Base-by-base conservation (phyloP, 2,888 invertebrate species). In the Drosophila dives region DNA sequence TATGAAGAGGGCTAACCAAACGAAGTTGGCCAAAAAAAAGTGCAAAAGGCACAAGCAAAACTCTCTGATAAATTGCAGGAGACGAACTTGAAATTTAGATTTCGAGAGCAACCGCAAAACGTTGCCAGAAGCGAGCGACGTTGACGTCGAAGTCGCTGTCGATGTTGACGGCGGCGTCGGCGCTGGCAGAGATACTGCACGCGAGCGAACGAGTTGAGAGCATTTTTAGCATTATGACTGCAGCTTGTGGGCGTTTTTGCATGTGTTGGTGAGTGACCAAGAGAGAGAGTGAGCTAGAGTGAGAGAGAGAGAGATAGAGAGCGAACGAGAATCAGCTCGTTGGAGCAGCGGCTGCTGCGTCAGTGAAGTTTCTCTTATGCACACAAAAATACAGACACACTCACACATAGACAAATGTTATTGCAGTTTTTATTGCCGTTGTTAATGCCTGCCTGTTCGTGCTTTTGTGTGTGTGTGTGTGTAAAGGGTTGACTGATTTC, bases 21-120 rank as follows among this genome's bases (percentile, higher is more conserved):
- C 62, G 58, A 66, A 78, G 64, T 72, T 66, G 68, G 66, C 68
- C 70, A 68, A 72, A 77, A 71, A 17, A 23, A 34, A 74, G 59
- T 55, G 61, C 58, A 79, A 76, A 76, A 77, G 64, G 65, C 55
- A 64, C 59, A 53, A 61, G 60, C 65, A 59, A 58, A 71, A 58
- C 71, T 81, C 84, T 72, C 81, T 76, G 87, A 79, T 81, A 77
- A 81, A 80, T 77, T 73, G 70, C 75, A 80, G 77, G 83, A 90
- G 90, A 86, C 90, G 90, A 89, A 89, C 89, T 89, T 89, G 89
- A 89, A 89, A 89, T 89, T 89, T 90, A 90, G 90, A 89, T 83
- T 85, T 89, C 74, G 86, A 85, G 89, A 89, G 86, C 80, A 79
- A 75, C 74, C 74, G 63, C 84, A 82, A 71, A 83, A 65, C 73